Evolutionary conservation across 2,888 invertebrate genomes (phyloP).

Genomic region (Chouioia cunea): DNA sequence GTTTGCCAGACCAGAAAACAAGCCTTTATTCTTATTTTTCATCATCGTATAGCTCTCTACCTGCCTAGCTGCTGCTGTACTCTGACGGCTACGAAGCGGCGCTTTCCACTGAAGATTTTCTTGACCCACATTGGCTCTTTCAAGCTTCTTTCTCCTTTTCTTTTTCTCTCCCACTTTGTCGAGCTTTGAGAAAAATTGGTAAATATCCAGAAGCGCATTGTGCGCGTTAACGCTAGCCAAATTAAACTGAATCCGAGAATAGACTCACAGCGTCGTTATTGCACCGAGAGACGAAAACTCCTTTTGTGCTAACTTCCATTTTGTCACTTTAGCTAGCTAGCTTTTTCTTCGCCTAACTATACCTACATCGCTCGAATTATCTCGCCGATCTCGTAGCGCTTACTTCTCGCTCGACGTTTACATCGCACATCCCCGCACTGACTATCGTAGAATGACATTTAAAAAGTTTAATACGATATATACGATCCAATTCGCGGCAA

Average conservation of each 20-base stretch:
- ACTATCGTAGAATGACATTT: too few relatives aligned
- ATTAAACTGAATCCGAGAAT: constrained; percentile 3
- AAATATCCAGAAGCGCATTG: not conserved
- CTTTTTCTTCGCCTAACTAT: too few relatives aligned
- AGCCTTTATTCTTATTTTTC: constrained; percentile 9
- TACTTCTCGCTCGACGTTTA: too few relatives aligned
- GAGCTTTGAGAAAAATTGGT: not conserved
- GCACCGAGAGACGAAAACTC: too few relatives aligned
- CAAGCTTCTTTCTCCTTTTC: not conserved
- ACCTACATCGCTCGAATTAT: too few relatives aligned
- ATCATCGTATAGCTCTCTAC: not conserved
- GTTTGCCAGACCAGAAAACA: constrained; percentile 2
- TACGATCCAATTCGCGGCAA: too few relatives aligned
- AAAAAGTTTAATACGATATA: too few relatives aligned
- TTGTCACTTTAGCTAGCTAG: too few relatives aligned
- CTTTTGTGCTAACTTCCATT: too few relatives aligned
- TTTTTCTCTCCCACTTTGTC: not conserved
- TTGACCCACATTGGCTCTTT: constrained; percentile 11
- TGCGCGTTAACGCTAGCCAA: constrained; percentile 1
- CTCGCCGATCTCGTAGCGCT: too few relatives aligned
- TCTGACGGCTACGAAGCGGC: constrained; percentile 18
- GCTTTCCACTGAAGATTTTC: constrained; percentile 15
- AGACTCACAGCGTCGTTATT: too few relatives aligned
- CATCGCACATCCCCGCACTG: too few relatives aligned
- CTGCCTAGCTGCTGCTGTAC: not conserved